Percentiles rank a stretch among this genome's conserved stretches.
Conservation (phyloP, 2,888 invertebrate genomes). For the Sericinus montela region DNA sequence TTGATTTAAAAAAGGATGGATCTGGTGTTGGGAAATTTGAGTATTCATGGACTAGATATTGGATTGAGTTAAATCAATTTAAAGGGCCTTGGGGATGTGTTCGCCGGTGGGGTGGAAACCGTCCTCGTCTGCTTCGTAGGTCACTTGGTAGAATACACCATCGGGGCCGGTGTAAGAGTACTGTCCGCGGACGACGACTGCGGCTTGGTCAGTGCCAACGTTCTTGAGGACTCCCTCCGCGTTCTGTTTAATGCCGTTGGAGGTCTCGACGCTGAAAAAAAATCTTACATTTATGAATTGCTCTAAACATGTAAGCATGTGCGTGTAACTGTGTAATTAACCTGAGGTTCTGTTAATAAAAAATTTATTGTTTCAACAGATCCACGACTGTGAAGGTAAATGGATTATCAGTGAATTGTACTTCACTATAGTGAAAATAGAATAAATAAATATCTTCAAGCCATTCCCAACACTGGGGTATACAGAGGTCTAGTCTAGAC, state of each 20-base stretch:
- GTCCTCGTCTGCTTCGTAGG: constrained; percentile 71
- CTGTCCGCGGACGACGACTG: constrained; percentile 43
- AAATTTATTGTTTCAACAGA: no score
- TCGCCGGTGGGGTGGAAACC: constrained; percentile 74
- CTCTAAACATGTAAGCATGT: constrained; percentile 47
- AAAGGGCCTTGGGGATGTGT: constrained; percentile 45
- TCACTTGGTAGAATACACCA: constrained; percentile 62
- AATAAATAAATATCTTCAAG: no score
- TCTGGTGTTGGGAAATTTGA: constrained; percentile 31
- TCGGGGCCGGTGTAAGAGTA: constrained; percentile 63
- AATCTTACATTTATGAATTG: no score
- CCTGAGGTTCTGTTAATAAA: no score
- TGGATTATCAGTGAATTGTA: no score
- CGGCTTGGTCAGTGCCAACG: constrained; percentile 49
- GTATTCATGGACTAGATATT: constrained; percentile 61
- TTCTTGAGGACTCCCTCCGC: constrained; percentile 41
- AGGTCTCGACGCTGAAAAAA: constrained; percentile 40
- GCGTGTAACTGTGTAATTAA: not conserved
- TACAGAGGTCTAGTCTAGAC: no score
- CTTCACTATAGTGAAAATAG: no score
- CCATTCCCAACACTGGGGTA: no score
- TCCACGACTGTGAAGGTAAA: no score
- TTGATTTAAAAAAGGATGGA: constrained; percentile 42
- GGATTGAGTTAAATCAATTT: constrained; percentile 27
- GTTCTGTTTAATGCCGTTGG: constrained; percentile 38